Percentiles rank a stretch among this genome's conserved stretches.
Conservation (phyloP, 2,888 invertebrate species). For the Carpatolechia fugitivella region DNA sequence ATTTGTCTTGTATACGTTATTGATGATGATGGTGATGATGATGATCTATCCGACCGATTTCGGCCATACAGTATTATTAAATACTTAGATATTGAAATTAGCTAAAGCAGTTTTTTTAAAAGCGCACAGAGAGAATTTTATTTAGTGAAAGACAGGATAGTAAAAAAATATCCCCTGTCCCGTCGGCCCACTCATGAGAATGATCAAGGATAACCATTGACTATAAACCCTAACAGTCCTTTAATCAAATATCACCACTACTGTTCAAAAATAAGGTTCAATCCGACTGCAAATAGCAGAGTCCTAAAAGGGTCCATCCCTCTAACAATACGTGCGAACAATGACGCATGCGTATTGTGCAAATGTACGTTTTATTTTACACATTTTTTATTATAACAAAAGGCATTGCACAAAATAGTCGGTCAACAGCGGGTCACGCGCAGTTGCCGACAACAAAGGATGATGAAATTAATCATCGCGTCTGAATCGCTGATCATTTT, state of each 20-base stretch:
- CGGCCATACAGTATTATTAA: no score
- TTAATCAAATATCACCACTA: neutral
- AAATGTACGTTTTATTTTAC: conserved; percentile 27
- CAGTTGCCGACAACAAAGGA: conserved; percentile 51
- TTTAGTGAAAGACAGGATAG: no score
- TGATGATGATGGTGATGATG: no score
- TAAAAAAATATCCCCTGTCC: neutral
- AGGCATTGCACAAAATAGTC: conserved; percentile 54
- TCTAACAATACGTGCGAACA: conserved; percentile 32
- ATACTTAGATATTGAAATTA: no score
- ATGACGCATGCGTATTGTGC: conserved; percentile 55
- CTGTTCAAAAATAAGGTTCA: neutral
- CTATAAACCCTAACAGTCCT: neutral
- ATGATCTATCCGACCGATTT: no score
- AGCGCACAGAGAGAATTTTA: no score
- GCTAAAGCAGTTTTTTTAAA: no score
- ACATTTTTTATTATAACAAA: conserved; percentile 45
- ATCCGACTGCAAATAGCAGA: neutral
- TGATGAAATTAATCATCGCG: conserved; percentile 64
- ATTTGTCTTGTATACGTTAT: no score
- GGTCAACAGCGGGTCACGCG: conserved; percentile 58
- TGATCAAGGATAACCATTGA: conserved; percentile 33
- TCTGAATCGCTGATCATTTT: conserved; percentile 7
- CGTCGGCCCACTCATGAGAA: conserved; percentile 24
- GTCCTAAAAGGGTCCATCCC: conserved; percentile 47